A percentile compares a stretch with the other conserved stretches of the same genome.
phyloP scores from a whole-genome alignment of 1,140 invertebrate genomes.

The Temnothorax curvispinosus region DNA sequence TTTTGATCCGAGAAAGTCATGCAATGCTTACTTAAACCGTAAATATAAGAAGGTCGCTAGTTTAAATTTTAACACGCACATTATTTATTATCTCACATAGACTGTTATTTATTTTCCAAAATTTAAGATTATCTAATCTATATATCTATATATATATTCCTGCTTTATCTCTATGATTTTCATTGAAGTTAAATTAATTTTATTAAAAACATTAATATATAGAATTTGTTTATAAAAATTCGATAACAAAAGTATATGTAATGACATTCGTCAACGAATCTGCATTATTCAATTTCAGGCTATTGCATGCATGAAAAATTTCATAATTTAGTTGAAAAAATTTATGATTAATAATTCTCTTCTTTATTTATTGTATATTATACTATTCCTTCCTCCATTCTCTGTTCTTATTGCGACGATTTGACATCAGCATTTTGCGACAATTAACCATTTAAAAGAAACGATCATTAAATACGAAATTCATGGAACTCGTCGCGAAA shows the following conservation, averaged over 20 bases:
- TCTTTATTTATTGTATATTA: not conserved
- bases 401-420: not conserved
- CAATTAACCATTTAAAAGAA: conserved; percentile 27
- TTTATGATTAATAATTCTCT: not conserved
- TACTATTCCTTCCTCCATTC: too few relatives aligned
- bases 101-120: not conserved
- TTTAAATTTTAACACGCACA: not conserved
- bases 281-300: not conserved
- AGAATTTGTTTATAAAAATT: not conserved
- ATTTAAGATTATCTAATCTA: not conserved
- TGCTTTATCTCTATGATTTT: not conserved
- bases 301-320: not conserved
- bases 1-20: not conserved
- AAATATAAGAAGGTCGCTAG: not conserved
- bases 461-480: conserved; percentile 71
- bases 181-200: not conserved
- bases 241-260: not conserved
- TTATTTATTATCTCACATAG: not conserved
- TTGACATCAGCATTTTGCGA: not conserved
- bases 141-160: not conserved
- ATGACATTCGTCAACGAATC: not conserved
- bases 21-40: not conserved
- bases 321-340: not conserved
- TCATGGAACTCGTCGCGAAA: conserved; percentile 71
- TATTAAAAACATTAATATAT: not conserved